phyloP scores from a whole-genome alignment of 2,797 vertebrate species.

The Balearica regulorum region DNA sequence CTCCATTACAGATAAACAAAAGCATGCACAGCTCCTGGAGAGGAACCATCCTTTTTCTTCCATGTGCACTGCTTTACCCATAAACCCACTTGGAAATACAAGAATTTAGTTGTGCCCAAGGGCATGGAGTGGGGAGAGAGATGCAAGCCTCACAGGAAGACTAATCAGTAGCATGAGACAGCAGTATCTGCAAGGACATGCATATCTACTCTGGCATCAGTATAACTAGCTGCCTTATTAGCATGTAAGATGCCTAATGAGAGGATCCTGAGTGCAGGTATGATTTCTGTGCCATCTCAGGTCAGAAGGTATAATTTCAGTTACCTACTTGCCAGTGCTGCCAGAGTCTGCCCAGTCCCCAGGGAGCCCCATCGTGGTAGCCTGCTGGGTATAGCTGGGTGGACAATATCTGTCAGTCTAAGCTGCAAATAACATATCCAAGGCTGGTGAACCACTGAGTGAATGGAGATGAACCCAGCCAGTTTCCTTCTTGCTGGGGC shows the following conservation, averaged over 20 bases:
- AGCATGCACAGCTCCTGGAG: neutral
- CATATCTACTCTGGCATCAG: neutral
- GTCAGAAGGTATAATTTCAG: neutral
- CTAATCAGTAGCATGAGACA: neutral
- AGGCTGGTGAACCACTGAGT: neutral
- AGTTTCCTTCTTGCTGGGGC: neutral
- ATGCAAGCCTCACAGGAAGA: neutral
- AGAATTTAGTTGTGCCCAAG: neutral
- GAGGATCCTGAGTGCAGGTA: neutral
- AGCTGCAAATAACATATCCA: neutral
- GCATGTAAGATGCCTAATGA: neutral
- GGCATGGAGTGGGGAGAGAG: neutral
- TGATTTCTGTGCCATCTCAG: neutral
- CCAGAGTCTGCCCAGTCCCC: neutral
- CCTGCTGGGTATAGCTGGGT: fast-evolving
- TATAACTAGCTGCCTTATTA: neutral
- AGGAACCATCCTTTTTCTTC: neutral
- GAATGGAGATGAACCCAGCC: neutral
- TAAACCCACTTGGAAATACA: neutral
- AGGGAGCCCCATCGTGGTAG: too few relatives aligned
- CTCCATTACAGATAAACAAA: neutral
- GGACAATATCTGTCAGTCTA: neutral
- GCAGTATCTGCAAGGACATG: neutral
- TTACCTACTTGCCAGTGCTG: neutral
- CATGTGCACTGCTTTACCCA: neutral